phyloP scores from a whole-genome alignment of 2,888 invertebrate genomes.

The Thera britannica region DNA sequence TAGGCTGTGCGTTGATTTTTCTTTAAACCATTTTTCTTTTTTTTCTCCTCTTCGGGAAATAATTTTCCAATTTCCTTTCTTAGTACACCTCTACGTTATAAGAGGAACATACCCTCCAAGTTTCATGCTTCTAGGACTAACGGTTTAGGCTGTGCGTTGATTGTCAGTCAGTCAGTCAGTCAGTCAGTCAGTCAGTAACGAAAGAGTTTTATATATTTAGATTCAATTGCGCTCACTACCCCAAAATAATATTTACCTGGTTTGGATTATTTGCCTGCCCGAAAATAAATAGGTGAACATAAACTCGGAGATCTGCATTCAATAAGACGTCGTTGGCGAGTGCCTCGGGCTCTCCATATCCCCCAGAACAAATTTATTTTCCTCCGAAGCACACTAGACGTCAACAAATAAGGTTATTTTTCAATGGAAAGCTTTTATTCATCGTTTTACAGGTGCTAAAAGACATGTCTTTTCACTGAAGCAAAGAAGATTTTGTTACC shows the following conservation, averaged over 20 bases:
- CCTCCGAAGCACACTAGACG: conserved; percentile 75
- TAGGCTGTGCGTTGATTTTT: too few species aligned
- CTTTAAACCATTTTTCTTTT: too few species aligned
- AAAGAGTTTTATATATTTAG: too few species aligned
- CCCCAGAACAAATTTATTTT: conserved; percentile 77
- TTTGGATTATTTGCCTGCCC: conserved; percentile 35
- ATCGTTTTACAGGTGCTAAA: conserved; percentile 59
- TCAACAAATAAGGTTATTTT: conserved; percentile 82
- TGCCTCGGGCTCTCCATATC: conserved; percentile 68
- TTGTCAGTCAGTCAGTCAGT: too few species aligned
- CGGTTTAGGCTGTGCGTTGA: too few species aligned
- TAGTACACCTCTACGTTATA: too few species aligned
- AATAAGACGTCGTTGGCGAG: conserved; percentile 68
- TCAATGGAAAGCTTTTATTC: conserved; percentile 71
- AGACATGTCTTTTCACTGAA: conserved; percentile 39
- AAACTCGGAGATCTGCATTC: conserved; percentile 61
- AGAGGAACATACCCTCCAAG: too few species aligned
- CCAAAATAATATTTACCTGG: conserved; percentile 31
- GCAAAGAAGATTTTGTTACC: too few species aligned
- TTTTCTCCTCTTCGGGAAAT: too few species aligned
- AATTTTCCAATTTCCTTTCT: too few species aligned
- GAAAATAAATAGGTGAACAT: conserved; percentile 54
- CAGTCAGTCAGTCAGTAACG: too few species aligned
- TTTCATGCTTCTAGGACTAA: too few species aligned
- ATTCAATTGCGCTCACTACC: conserved; percentile 9